Conservation (phyloP, 2,113 vertebrate species). For the Poeciliopsis prolifica region DNA sequence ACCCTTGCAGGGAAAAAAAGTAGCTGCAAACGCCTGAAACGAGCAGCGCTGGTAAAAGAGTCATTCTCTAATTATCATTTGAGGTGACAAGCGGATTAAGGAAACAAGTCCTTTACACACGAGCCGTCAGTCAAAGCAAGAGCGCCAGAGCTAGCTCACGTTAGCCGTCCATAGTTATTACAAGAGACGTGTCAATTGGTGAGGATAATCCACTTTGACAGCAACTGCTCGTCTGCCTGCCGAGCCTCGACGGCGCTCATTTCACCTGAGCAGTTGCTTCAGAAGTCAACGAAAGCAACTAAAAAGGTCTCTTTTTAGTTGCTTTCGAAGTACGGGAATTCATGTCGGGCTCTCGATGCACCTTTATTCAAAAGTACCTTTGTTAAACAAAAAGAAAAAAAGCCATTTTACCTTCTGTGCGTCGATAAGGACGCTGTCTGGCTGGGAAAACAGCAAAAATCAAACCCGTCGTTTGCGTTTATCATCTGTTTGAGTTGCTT, state of each 20-base stretch:
- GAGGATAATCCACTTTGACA: conserved; percentile 58
- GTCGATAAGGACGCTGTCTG: too few species aligned
- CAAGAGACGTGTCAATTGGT: conserved; percentile 19
- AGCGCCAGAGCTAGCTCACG: conserved; percentile 14
- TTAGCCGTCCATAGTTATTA: conserved; percentile 20
- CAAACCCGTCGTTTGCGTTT: too few species aligned
- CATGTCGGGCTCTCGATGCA: not conserved
- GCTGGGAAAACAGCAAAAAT: too few species aligned
- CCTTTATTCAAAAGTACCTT: too few species aligned
- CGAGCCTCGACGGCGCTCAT: conserved; percentile 28
- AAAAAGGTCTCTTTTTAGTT: not conserved
- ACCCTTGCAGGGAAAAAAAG: not conserved
- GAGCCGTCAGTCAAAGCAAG: conserved; percentile 12
- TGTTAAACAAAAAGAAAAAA: too few species aligned
- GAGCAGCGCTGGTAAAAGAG: not conserved
- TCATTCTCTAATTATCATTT: not conserved
- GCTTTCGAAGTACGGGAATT: not conserved
- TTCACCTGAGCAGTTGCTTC: conserved; percentile 41
- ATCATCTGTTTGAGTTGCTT: too few species aligned
- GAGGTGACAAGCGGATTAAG: conserved; percentile 21
- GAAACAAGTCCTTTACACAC: not conserved
- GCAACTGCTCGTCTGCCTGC: conserved; percentile 24
- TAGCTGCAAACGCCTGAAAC: not conserved
- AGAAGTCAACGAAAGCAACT: conserved; percentile 30
- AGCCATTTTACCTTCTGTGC: too few species aligned